A percentile compares a stretch with the other conserved stretches of the same genome.
phyloP scores from a whole-genome alignment of 1,140 invertebrate genomes.

The Centruroides vittatus region DNA sequence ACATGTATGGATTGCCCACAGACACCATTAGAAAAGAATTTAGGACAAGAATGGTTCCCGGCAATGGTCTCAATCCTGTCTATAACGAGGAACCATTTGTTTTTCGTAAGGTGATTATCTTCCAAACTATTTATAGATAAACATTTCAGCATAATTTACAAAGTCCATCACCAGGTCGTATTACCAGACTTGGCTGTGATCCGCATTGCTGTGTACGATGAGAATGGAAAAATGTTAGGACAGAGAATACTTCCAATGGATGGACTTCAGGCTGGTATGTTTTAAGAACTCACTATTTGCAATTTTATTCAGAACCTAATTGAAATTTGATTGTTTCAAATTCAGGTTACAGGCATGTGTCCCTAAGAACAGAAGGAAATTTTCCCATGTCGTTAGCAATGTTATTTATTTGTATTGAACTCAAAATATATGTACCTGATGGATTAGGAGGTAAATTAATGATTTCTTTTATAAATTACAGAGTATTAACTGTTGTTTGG shows the following conservation, averaged over 20 bases:
- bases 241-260: conserved; percentile 95
- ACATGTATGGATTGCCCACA: conserved; percentile 98
- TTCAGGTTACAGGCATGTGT: conserved; percentile 82
- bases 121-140: too few species aligned
- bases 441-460: conserved; percentile 73
- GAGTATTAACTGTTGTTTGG: too few species aligned
- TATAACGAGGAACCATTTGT: conserved; percentile 98
- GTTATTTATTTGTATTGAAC: conserved; percentile 96
- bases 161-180: conserved; percentile 50
- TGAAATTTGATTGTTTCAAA: not conserved
- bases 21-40: conserved; percentile 99
- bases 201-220: conserved; percentile 96
- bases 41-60: conserved; percentile 84
- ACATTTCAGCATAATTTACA: too few species aligned
- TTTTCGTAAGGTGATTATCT: conserved; percentile 69
- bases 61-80: conserved; percentile 91
- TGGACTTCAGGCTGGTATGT: conserved; percentile 69
- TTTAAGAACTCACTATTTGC: not conserved
- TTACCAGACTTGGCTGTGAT: conserved; percentile 94
- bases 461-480: not conserved
- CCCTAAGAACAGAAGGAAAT: conserved; percentile 92
- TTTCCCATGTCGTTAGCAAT: conserved; percentile 97
- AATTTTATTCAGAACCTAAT: not conserved
- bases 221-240: conserved; percentile 90
- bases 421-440: conserved; percentile 99